Base-by-base conservation (phyloP, 2,113 vertebrate genomes). In the Girardinichthys multiradiatus region DNA sequence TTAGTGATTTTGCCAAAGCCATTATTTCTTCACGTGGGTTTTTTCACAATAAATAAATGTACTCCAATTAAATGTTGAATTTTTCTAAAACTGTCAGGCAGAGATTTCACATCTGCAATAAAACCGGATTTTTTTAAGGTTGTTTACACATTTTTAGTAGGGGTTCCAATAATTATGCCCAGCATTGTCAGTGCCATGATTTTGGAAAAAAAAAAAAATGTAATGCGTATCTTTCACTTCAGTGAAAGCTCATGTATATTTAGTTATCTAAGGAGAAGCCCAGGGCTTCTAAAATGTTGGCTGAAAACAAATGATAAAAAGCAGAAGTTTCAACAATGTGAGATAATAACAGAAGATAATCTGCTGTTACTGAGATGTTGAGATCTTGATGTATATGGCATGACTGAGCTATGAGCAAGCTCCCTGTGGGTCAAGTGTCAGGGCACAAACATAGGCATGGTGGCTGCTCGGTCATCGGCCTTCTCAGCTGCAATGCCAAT, bases 391-490 rank as follows among this genome's bases (percentile, higher is more conserved):
- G 37, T 10, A 21, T 19, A 37, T 31, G 17, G 60, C n/a, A 15
- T 54, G 54, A 76, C 69, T n/a, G 58, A 8, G 29, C 67, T 66
- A n/a, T 68, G 60, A 69, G 54, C 63, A 65, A 39, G 35, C 58
- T 73, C 70, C 6, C 28, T 80, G 37, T 35, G 66, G 35, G 63
- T 68, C 64, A 37, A 74, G 64, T 68, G 61, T 85, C 75, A 79
- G 62, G 39, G 12, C n/a, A 45, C 42, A 19, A 4, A 1, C 42
- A 45, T 17, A 28, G 5, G 14, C 39, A 21, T 13, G 37, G 63
- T 42, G 35, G 57, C 76, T 80, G 74, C 69, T 72, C 63, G 74
- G 74, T 70, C 71, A 58, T 57, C 62, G 17, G 68, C 79, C 64
- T 30, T 29, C 51, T 70, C 28, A 45, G 61, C 61, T 71, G 64